A percentile compares a stretch with the other conserved stretches of the same genome.
phyloP scores from a whole-genome alignment of 2,797 vertebrate genomes.

The Helostoma temminkii region DNA sequence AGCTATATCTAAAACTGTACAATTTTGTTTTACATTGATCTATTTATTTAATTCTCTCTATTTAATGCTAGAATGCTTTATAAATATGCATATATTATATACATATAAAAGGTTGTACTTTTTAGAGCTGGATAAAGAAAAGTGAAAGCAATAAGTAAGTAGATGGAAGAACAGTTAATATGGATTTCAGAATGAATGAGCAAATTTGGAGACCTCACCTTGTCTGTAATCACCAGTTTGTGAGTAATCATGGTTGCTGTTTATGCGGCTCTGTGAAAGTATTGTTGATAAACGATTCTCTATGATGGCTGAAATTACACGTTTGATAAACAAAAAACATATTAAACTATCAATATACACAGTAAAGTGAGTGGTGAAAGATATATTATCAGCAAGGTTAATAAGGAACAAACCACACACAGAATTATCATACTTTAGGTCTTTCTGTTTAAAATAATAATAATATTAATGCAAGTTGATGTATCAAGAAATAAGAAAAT shows the following conservation, averaged over 20 bases:
- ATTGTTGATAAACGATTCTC: slow-evolving; percentile 74
- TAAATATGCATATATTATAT: too few species aligned
- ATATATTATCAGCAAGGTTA: too few species aligned
- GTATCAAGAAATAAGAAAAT: not conserved
- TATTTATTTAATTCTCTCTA: too few species aligned
- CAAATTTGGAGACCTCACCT: slow-evolving; percentile 60
- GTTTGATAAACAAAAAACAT: not conserved
- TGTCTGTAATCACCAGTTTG: slow-evolving; percentile 83
- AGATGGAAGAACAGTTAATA: not conserved
- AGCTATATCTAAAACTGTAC: too few species aligned
- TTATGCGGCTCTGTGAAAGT: slow-evolving; percentile 50
- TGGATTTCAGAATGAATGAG: not conserved
- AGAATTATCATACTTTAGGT: not conserved
- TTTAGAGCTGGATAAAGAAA: not conserved
- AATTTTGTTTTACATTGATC: too few species aligned
- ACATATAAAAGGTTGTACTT: not conserved
- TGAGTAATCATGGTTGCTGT: slow-evolving; percentile 50
- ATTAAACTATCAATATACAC: not conserved
- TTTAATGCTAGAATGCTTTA: too few species aligned
- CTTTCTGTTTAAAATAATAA: too few species aligned
- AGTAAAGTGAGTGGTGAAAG: not conserved
- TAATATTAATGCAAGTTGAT: too few species aligned
- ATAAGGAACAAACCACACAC: not conserved
- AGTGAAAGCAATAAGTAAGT: not conserved
- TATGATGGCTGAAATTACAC: slow-evolving; percentile 70